Evolutionary conservation across 2,888 invertebrate genomes (phyloP), one percentile per base, ranked within the genome.

Genomic region (Drosophila cognata): DNA sequence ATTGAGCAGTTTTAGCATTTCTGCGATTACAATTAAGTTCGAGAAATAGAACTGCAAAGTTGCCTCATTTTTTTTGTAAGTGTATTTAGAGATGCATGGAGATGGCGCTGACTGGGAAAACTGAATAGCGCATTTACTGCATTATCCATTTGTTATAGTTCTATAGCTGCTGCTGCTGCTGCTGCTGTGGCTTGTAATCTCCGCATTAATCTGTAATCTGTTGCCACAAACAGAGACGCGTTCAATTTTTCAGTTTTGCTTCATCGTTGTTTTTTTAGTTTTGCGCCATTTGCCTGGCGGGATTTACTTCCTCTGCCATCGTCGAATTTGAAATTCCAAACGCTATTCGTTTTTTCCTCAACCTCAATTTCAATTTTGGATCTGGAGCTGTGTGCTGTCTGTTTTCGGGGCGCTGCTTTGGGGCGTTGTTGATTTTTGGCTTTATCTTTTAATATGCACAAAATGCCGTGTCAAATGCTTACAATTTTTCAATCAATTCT

Each of bases 381-480:
- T 41, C 18, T 41, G 5, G 29, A 18, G 31, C 18, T 55, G 28
- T 33, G 35, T 64, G 38, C 65, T 58, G 65, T 36, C 60, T 48
- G 41, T 63, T 50, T 53, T 33, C 16, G 16, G n/a, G 10, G 4
- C 4, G n/a, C 13, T 55, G 64, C 70, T 69, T 71, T 53, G 70
- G 79, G 77, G 77, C 69, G 61, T 72, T 88, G 88, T 89, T 85
- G 88, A 75, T 73, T 87, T 89, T 82, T 82, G 51, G 84, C 72
- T 74, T 87, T 89, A 89, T 89, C 85, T 84, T 80, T 82, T 88
- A 86, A 89, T 85, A 78, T 82, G 80, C 88, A 74, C 90, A 82
- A 88, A 89, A 86, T 88, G 83, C 85, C 86, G 81, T 88, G 85
- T 86, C 85, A 86, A 89, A 88, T 78, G 72, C 53, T 74, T 46